Evolutionary conservation across 2,888 invertebrate genomes (phyloP), one percentile per base, ranked within the genome.

Genomic region (Nephrotoma guestfalica): DNA sequence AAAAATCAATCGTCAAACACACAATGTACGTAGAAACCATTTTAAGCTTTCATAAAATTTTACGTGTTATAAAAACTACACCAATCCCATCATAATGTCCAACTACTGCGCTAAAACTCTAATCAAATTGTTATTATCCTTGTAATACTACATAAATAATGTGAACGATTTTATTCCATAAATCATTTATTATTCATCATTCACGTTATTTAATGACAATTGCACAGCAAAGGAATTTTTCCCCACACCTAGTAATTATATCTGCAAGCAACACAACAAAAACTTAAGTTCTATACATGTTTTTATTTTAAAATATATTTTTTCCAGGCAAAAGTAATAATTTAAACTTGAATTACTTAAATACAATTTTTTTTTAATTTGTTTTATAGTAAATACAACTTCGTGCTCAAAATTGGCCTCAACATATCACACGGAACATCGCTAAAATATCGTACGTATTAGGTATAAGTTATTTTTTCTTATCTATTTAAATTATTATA

Each of bases 341-440:
- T 71, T 71, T 71, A 71, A 71, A 30, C 71, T 71, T 30, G 71
- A 71, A 71, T 71, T 71, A 71, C 71, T 71, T 71, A 71, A 30
- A 71, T 71, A 71, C 30, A 45, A 4, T 85, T 85, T 85, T 85
- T 18, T 43, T 85, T 85, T 85, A 85, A 43, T 42, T 43, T 85
- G 15, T 85, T 85, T 85, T 85, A 43, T 18, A 85, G 85, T 85
- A 85, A 85, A 85, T 85, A 85, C 43, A 85, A 45, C 43, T 41
- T 85, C 85, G 85, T 85, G 43, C 85, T 85, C 85, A 42, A 85
- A 41, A 85, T 85, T 85, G 43, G 85, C 85, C 85, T 85, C 85
- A 85, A 43, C 85, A 85, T 85, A 85, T 43, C 85, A 85, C 85
- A 85, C 42, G 85, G 85, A 85, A 85, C 43, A 85, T 85, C 85